Base-by-base conservation (phyloP, 2,888 invertebrate species). In the Parelbella ahira region DNA sequence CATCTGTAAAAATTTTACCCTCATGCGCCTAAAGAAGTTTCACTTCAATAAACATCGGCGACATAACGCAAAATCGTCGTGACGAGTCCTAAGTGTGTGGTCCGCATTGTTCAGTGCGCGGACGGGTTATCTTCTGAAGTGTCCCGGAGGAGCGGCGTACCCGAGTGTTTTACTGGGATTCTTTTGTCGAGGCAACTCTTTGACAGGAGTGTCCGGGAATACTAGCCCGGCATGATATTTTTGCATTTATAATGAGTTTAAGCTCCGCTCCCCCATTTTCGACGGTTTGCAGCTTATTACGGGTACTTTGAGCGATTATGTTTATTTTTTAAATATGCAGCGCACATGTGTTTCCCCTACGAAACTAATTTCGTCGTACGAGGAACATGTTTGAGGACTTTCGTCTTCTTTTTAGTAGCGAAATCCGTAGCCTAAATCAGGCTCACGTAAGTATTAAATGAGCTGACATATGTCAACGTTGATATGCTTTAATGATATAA, bases 241-340 rank as follows among this genome's bases (percentile, higher is more conserved):
- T 39, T 33, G 41, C 32, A 41, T 41, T 27, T 33, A 41, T 33
- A 33, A 41, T 41, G 33, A 41, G 19, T 30, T 18, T 18, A 38
- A 39, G 39, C 19, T 15, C 8, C 7, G 8, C 32, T n/a, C n/a
- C n/a, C n/a, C n/a, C n/a, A n/a, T n/a, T n/a, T n/a, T n/a, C n/a
- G n/a, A n/a, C n/a, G n/a, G n/a, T n/a, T n/a, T n/a, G n/a, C n/a
- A n/a, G n/a, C n/a, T n/a, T n/a, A n/a, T n/a, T n/a, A n/a, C n/a
- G n/a, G n/a, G n/a, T n/a, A 27, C 41, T 19, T 15, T 20, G 33
- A 41, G 33, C 27, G 41, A 41, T 41, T 41, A 41, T 33, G 41
- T 41, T 41, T 41, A 33, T 33, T 41, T 41, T 41, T 41, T 41
- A 41, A 41, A 41, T 33, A 39, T 39, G 30, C 41, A 41, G 27